Percentiles rank a stretch among this genome's conserved stretches.
These are phyloP conservation scores for Synanthedon andrenaeformis DNA, from an alignment of 2,888 invertebrate genomes.

Conservation along the genomic window DNA sequence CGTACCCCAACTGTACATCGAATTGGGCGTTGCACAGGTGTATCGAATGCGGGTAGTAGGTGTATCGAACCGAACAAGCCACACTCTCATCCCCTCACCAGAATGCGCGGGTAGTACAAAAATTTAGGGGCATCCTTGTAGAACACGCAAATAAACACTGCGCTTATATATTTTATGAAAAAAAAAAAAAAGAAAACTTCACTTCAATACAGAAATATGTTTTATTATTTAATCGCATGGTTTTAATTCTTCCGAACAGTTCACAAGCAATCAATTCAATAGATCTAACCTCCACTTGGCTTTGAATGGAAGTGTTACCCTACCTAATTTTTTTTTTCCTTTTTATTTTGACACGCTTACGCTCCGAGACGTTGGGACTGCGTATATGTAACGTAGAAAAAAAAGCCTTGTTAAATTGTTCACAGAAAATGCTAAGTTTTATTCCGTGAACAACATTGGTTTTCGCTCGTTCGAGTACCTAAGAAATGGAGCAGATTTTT, in stretches of 20 bases:
- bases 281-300: constrained; percentile 29
- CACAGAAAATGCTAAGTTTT: no score
- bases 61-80: background rate
- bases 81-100: constrained; percentile 4
- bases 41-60: background rate
- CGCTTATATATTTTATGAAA: background rate
- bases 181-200: background rate
- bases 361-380: constrained; percentile 55
- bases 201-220: background rate
- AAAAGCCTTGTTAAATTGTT: no score
- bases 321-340: constrained; percentile 25
- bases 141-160: background rate
- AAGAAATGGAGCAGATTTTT: no score
- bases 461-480: no score
- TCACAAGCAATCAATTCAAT: constrained; percentile 3
- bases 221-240: constrained; percentile 12
- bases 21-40: background rate
- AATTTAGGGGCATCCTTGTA: background rate
- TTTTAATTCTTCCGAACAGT: constrained; percentile 12
- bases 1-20: no score
- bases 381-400: no score
- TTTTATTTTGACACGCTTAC: constrained; percentile 47
- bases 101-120: background rate
- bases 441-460: no score
- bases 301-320: constrained; percentile 50